Evolutionary conservation across 2,797 vertebrate species (phyloP).

Genomic region (Hoplostethus atlanticus): DNA sequence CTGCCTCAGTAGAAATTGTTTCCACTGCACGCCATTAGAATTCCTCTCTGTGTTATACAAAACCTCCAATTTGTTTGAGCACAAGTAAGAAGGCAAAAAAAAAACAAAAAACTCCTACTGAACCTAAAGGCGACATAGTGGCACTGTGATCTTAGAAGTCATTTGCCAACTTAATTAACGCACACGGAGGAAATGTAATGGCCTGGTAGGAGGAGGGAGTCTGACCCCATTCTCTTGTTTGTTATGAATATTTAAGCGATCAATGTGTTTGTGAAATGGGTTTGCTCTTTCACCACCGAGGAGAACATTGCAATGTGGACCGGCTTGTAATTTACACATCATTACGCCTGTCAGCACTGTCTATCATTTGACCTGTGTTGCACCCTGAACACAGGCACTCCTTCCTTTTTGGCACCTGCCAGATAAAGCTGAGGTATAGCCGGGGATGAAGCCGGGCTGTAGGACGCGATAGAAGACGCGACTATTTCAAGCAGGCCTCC

Average conservation of each 20-base stretch:
- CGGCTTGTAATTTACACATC: slow-evolving; percentile 72
- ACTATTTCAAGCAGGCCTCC: slow-evolving; percentile 76
- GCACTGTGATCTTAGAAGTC: slow-evolving; percentile 65
- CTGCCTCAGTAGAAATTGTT: slow-evolving; percentile 64
- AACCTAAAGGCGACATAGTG: slow-evolving; percentile 63
- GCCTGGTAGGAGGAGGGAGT: slow-evolving; percentile 56
- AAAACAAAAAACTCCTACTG: slow-evolving; percentile 39
- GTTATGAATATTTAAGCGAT: slow-evolving; percentile 83
- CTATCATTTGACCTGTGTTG: slow-evolving; percentile 59
- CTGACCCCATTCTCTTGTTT: slow-evolving; percentile 81
- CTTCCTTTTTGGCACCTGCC: slow-evolving; percentile 33
- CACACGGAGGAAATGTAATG: slow-evolving; percentile 72
- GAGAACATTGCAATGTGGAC: slow-evolving; percentile 53
- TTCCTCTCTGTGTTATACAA: slow-evolving; percentile 69
- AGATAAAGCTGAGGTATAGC: slow-evolving; percentile 48
- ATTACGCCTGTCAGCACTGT: slow-evolving; percentile 65
- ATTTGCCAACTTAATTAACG: slow-evolving; percentile 81
- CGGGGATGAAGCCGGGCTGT: background rate
- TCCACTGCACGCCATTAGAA: slow-evolving; percentile 52
- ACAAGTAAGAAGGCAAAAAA: slow-evolving; percentile 29
- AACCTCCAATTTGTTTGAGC: slow-evolving; percentile 67
- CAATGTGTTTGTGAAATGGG: slow-evolving; percentile 77
- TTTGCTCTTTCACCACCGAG: slow-evolving; percentile 73
- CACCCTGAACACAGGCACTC: slow-evolving; percentile 13
- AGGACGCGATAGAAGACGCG: slow-evolving; percentile 36